Evolutionary conservation across 2,888 invertebrate genomes (phyloP).

Genomic region (Dioctria rufipes): DNA sequence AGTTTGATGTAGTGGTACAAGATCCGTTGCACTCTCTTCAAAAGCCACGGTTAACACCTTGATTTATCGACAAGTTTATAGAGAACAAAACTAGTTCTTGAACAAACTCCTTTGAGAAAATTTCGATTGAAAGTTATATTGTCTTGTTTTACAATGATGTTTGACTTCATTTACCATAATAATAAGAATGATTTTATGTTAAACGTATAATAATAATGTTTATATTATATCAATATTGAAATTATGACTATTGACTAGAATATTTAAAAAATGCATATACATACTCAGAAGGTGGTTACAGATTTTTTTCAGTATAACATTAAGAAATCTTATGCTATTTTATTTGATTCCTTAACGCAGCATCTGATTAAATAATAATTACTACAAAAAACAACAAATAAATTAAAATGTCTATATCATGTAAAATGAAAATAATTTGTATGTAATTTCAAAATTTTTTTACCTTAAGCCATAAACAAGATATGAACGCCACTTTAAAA

Average conservation of each 20-base stretch:
- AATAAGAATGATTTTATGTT: no score
- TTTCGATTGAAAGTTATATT: no score
- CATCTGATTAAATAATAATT: slow-evolving; percentile 49
- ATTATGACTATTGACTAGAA: slow-evolving; percentile 42
- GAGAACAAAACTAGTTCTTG: no score
- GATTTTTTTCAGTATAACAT: slow-evolving; percentile 31
- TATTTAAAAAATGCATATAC: slow-evolving; percentile 40
- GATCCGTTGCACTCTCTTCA: no score
- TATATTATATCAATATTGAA: slow-evolving; percentile 21
- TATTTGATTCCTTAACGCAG: slow-evolving; percentile 35
- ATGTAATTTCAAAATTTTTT: background rate
- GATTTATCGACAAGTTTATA: no score
- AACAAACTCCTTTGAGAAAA: no score
- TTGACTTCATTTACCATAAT: no score
- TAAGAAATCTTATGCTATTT: slow-evolving; percentile 30
- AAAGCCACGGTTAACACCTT: no score
- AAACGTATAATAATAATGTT: background rate
- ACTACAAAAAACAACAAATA: slow-evolving; percentile 49
- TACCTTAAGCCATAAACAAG: background rate
- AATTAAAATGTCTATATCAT: slow-evolving; percentile 28
- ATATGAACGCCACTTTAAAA: background rate
- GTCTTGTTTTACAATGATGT: no score
- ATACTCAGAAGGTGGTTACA: slow-evolving; percentile 46
- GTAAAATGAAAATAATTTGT: background rate
- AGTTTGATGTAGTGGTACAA: no score